These are phyloP conservation scores for Arbacia lixula DNA, from an alignment of 53 echinoderm and acorn worm species.

Conservation along the genomic window DNA sequence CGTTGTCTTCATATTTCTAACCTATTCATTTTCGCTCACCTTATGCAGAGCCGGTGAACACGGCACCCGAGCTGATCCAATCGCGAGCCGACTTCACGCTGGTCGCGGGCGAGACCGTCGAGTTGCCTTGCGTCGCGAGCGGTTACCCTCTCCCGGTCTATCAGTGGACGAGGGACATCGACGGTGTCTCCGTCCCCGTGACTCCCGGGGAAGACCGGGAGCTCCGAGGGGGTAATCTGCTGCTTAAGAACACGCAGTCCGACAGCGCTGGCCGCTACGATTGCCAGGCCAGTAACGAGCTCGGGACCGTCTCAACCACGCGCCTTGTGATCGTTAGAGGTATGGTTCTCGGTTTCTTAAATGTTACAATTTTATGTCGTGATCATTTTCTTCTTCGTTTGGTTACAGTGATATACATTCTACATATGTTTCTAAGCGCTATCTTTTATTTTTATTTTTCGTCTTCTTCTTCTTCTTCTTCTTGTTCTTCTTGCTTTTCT, in stretches of 20 bases:
- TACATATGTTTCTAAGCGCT: no score
- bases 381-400: no score
- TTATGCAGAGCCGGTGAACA: slow-evolving; percentile 81
- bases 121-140: slow-evolving; percentile 92
- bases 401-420: no score
- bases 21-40: not conserved
- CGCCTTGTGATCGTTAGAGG: slow-evolving; percentile 78
- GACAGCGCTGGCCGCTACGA: slow-evolving; percentile 83
- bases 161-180: slow-evolving; percentile 85
- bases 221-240: slow-evolving; percentile 89
- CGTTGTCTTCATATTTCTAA: no score
- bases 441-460: no score
- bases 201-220: slow-evolving; percentile 42
- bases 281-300: slow-evolving; percentile 79
- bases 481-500: no score
- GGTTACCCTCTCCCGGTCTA: slow-evolving; percentile 83
- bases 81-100: slow-evolving; percentile 70
- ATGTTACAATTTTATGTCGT: not conserved
- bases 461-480: no score
- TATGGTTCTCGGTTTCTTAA: not conserved
- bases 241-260: slow-evolving; percentile 63
- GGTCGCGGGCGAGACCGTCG: slow-evolving; percentile 72
- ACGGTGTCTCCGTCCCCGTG: slow-evolving; percentile 53
- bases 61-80: slow-evolving; percentile 77
- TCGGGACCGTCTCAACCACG: slow-evolving; percentile 61